Evolutionary conservation across 2,888 invertebrate genomes (phyloP).

Genomic region (Colostygia pectinataria): DNA sequence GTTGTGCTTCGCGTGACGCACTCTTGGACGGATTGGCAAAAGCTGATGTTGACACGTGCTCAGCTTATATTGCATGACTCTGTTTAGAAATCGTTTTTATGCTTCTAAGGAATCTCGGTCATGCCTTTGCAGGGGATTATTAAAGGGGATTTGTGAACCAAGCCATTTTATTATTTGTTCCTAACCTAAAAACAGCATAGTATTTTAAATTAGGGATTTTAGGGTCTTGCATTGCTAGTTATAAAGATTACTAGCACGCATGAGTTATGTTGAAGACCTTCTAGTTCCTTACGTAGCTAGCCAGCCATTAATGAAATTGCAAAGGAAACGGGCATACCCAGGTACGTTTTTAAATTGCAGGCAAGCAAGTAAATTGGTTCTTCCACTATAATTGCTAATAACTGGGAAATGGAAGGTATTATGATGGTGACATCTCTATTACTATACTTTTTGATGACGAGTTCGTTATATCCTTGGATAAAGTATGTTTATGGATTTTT

Average conservation of each 20-base stretch:
- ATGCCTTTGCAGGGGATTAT: no score
- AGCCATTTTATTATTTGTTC: no score
- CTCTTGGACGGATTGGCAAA: no score
- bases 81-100: constrained; percentile 5
- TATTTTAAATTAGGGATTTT: no score
- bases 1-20: constrained; percentile 2
- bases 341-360: constrained; percentile 30
- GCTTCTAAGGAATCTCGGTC: background rate
- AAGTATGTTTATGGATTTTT: no score
- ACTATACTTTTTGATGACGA: no score
- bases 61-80: background rate
- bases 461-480: no score
- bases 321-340: constrained; percentile 35
- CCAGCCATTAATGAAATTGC: constrained; percentile 34
- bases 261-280: constrained; percentile 1
- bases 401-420: constrained; percentile 15
- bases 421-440: no score
- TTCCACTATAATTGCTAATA: constrained; percentile 41
- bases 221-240: no score
- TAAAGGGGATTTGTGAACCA: no score
- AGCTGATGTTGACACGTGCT: constrained; percentile 6
- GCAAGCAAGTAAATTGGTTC: constrained; percentile 43
- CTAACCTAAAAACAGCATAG: no score
- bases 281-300: background rate
- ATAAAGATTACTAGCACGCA: no score